Evolutionary conservation across 2,888 invertebrate species (phyloP).

Genomic region (Caenorhabditis sp.): DNA sequence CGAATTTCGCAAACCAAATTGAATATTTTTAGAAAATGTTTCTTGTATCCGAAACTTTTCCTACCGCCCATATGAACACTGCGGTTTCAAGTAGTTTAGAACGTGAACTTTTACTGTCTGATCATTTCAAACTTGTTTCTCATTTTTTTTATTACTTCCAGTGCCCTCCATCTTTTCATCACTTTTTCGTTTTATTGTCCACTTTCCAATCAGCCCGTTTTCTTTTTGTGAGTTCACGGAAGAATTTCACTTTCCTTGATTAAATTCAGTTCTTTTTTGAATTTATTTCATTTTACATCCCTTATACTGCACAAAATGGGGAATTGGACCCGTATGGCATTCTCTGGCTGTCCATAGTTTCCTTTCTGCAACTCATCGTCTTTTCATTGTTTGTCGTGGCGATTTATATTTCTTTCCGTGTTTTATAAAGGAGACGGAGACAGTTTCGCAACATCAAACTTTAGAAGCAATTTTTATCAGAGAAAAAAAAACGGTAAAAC

Average conservation of each 20-base stretch:
- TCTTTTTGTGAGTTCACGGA: conserved; percentile 1
- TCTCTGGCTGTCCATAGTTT: background rate
- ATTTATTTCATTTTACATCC: background rate
- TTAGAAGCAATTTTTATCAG: conserved; percentile 41
- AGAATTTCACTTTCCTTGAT: conserved; percentile 42
- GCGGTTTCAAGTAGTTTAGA: conserved; percentile 12
- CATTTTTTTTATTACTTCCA: background rate
- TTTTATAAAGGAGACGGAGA: conserved; percentile 16
- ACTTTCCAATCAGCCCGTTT: background rate
- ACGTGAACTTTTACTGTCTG: background rate
- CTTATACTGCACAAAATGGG: background rate
- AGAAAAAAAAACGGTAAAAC: conserved; percentile 34
- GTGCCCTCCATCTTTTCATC: background rate
- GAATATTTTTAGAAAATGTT: too few relatives aligned
- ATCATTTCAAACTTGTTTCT: conserved; percentile 4
- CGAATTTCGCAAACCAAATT: too few relatives aligned
- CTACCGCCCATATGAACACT: background rate
- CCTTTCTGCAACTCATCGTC: conserved; percentile 13
- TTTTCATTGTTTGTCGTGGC: conserved; percentile 39
- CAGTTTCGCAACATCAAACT: conserved; percentile 28
- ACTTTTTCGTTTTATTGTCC: background rate
- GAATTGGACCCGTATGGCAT: background rate
- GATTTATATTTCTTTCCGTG: conserved; percentile 36
- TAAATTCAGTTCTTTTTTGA: conserved; percentile 31
- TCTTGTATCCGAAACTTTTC: too few relatives aligned